phyloP scores from a whole-genome alignment of 2,113 vertebrate species.

The Struthidea cinerea region DNA sequence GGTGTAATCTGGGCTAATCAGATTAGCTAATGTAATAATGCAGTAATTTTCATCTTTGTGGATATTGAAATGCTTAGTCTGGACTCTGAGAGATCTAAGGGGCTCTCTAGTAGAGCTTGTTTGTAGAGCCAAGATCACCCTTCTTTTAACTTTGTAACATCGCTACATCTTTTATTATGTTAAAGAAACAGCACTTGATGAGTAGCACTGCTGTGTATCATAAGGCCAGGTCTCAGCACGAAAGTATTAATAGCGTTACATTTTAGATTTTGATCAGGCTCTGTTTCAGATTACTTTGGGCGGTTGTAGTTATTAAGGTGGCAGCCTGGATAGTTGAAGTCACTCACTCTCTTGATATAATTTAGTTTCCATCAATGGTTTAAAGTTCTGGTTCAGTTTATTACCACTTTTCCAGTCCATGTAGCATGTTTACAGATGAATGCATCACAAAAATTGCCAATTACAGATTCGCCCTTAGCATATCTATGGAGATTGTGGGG shows the following conservation, averaged over 20 bases:
- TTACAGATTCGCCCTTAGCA: neutral
- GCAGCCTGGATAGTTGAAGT: neutral
- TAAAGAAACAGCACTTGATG: accelerated
- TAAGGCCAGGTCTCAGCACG: neutral
- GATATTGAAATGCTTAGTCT: neutral
- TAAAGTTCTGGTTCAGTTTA: neutral
- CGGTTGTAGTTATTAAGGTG: neutral
- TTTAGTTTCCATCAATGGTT: neutral
- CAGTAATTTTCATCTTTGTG: neutral
- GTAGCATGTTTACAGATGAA: conserved; percentile 10
- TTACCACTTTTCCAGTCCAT: neutral
- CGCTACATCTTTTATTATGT: neutral
- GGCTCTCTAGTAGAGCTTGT: neutral
- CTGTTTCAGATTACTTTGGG: conserved; percentile 1
- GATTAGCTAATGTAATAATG: neutral
- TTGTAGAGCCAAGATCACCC: neutral
- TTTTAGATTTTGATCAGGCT: neutral
- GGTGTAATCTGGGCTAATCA: neutral
- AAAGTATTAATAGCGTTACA: neutral
- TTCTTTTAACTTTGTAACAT: neutral
- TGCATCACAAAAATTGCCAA: neutral
- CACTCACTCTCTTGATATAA: neutral
- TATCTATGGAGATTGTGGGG: neutral
- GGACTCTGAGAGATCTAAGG: neutral
- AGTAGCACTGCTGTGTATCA: neutral